Evolutionary conservation across 1,140 invertebrate species (phyloP), one percentile per base, ranked within the genome.

Genomic region (Vanessa atalanta): DNA sequence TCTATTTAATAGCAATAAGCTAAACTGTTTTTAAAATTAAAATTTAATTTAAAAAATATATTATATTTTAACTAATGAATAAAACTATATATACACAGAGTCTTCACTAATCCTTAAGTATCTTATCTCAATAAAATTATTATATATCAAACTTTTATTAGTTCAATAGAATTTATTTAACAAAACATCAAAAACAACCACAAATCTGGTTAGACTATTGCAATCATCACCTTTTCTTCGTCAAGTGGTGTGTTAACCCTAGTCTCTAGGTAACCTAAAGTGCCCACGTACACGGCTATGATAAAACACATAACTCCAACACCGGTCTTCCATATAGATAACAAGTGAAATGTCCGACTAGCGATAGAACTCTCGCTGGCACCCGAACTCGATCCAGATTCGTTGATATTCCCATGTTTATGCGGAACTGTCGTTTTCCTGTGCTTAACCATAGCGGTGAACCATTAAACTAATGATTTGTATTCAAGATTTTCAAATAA

Each of bases 191-290:
- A 55, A 55, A 55, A 1, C 16, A 16, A 20, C 1, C 9, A 55
- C 7, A 55, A 14, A 20, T n/a, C 9, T 16, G 6, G 9, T 20
- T 23, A 23, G 5, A 11, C 16, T 23, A 16, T 55, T 13, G 3
- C 3, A n/a, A 26, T 60, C 6, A 66, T 81, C 93, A 97, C 96
- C 93, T 96, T 97, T 74, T 95, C 94, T 60, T 95, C 94, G 84
- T 96, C 94, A 70, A 97, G 95, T 0, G 97, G 97, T 4, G 97
- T 98, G 83, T 97, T 98, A 0, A 99, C 96, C 75, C 97, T 93
- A 1, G 97, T 98, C 90, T 98, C 97, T 48, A 98, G 89, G 84
- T 98, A 97, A 12, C 97, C 97, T 80, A 96, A 93, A 79, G 96
- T 97, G 51, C 95, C 95, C 76, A 97, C 95, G 87, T 95, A 96